Evolutionary conservation across 2,113 vertebrate genomes (phyloP), one percentile per base, ranked within the genome.

Genomic region (Neopipo cinnamomea): DNA sequence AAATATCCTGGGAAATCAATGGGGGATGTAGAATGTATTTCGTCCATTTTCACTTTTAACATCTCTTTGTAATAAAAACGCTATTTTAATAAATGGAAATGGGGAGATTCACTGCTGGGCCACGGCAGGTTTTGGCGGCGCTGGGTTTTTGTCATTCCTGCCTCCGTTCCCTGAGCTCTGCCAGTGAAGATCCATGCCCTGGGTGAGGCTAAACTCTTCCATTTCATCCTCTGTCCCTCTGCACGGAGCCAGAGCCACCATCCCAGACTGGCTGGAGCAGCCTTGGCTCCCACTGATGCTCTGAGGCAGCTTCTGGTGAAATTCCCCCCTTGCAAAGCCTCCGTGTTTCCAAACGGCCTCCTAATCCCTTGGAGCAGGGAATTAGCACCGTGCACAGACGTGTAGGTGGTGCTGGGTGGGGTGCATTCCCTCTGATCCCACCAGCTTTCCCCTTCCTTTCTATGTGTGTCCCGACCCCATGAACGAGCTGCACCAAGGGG

Each of bases 51-150:
- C 77, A 31, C 84, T 94, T 56, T 68, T 53, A 91, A 17, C 87
- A 39, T 91, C 87, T 94, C 89, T 89, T 91, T 79, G 81, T 87
- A 20, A 89, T 91, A 87, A 95, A 96, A 91, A 27, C 5, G 46
- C 49, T 72, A 1, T 70, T 94, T 94, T 94, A 82, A 91, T 85
- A 79, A 78, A 88, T 88, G 91, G 73, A 86, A 86, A 74, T 49
- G 75, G 53, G 67, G 79, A 88, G 59, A 35, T 77, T 88, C 75
- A 19, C 63, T 31, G 21, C 85, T 37, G 49, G 80, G 59, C 55
- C 12, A 1, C 0, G 0, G 39, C 5, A 4, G 35, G 50, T 5
- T 83, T 46, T 16, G 2, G 56, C 2, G 0, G 68, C 0, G 11
- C 55, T 16, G 77, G 37, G 33, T 0, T 82, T 85, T 76, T 44